Conservation (phyloP, 2,113 vertebrate species). For the Neopipo cinnamomea region DNA sequence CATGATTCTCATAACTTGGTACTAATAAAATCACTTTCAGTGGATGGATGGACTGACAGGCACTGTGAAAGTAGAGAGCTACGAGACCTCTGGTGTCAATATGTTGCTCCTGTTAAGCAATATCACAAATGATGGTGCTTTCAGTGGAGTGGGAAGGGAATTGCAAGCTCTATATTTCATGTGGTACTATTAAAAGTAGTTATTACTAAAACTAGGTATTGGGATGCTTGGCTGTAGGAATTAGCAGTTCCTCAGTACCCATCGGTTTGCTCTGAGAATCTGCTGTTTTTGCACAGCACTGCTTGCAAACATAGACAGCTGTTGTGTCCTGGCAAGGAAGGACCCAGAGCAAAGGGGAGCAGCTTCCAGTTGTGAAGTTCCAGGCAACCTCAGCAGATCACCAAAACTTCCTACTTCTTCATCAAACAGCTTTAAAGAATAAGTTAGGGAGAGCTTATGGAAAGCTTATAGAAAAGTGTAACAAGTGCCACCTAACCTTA, state of each 20-base stretch:
- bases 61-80: neutral
- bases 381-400: neutral
- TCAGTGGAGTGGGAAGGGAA: neutral
- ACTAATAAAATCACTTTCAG: neutral
- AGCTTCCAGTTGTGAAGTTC: neutral
- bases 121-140: neutral
- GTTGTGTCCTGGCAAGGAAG: neutral
- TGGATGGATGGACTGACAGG: neutral
- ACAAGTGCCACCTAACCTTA: neutral
- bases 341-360: neutral
- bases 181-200: neutral
- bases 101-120: neutral
- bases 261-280: neutral
- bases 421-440: neutral
- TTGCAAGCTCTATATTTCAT: neutral
- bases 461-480: neutral
- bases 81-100: neutral
- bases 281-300: neutral
- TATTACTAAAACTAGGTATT: neutral
- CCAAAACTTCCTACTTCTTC: neutral
- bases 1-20: neutral
- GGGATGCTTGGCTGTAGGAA: neutral
- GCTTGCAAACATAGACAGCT: neutral
- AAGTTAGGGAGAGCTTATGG: neutral
- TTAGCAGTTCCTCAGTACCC: neutral